Conservation (phyloP, 2,888 invertebrate genomes). For the Chelonus formosanus region DNA sequence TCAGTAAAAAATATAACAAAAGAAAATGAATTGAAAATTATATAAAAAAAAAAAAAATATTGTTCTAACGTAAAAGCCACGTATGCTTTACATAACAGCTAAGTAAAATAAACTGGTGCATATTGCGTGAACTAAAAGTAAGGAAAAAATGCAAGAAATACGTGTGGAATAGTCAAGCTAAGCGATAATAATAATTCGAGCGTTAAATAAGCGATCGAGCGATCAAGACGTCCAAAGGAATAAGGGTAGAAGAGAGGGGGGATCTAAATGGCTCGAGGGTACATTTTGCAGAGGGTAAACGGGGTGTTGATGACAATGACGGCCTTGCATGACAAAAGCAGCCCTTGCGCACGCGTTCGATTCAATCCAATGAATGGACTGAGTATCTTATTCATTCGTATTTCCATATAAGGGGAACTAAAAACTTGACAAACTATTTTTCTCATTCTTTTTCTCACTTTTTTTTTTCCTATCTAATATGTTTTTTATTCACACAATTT, state of each 20-base stretch:
- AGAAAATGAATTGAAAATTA: constrained; percentile 1
- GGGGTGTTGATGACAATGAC: constrained; percentile 43
- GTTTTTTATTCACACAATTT: background rate
- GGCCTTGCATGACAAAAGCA: constrained; percentile 46
- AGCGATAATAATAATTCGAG: constrained; percentile 44
- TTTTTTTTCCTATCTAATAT: constrained; percentile 10
- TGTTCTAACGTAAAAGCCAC: background rate
- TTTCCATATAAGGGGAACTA: constrained; percentile 40
- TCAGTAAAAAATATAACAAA: background rate
- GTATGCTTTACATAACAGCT: background rate
- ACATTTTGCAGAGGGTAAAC: constrained; percentile 6
- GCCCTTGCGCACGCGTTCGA: constrained; percentile 46
- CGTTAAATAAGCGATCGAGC: constrained; percentile 46
- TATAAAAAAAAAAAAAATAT: constrained; percentile 3
- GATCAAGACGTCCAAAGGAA: constrained; percentile 19
- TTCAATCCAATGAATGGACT: constrained; percentile 50
- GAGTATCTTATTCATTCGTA: constrained; percentile 54
- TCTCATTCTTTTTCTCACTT: constrained; percentile 18
- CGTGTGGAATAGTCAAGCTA: constrained; percentile 2
- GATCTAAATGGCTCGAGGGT: constrained; percentile 45
- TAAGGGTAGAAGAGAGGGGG: background rate
- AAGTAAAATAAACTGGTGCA: constrained; percentile 2
- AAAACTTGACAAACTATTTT: constrained; percentile 23
- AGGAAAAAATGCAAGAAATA: constrained; percentile 13
- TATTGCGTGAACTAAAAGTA: constrained; percentile 1